Percentiles rank a stretch among this genome's conserved stretches.
Evolutionary conservation across 2,113 vertebrate genomes (phyloP).

Genomic region (Hydropotes inermis): DNA sequence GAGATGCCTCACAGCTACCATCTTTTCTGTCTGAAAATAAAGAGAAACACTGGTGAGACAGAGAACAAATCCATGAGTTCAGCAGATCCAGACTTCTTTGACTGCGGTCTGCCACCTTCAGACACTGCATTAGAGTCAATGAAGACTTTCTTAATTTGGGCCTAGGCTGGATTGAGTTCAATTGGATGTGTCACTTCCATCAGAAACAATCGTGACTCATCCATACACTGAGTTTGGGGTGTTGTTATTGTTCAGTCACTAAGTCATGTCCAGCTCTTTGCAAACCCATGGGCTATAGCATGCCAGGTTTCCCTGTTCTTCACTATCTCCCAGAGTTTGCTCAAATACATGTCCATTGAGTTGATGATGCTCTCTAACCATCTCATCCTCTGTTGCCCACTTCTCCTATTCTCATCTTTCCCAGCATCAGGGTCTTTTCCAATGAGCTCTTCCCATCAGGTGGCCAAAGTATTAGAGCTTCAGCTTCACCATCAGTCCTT

Average conservation of each 20-base stretch:
- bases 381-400: not conserved
- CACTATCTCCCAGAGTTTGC: not conserved
- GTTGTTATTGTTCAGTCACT: not conserved
- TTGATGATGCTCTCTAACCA: not conserved
- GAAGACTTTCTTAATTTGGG: not conserved
- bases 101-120: not conserved
- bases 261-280: not conserved
- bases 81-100: not conserved
- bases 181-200: not conserved
- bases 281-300: not conserved
- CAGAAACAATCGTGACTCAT: not conserved
- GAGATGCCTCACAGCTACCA: not conserved
- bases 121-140: not conserved
- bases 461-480: not conserved
- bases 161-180: not conserved
- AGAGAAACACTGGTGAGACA: not conserved
- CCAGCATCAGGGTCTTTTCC: not conserved
- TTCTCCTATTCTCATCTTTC: not conserved
- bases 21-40: not conserved
- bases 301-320: not conserved
- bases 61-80: not conserved
- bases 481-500: not conserved
- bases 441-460: not conserved
- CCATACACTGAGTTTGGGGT: not conserved
- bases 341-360: not conserved